phyloP scores from a whole-genome alignment of 2,888 invertebrate genomes.

The Didymodactylos carnosus region DNA sequence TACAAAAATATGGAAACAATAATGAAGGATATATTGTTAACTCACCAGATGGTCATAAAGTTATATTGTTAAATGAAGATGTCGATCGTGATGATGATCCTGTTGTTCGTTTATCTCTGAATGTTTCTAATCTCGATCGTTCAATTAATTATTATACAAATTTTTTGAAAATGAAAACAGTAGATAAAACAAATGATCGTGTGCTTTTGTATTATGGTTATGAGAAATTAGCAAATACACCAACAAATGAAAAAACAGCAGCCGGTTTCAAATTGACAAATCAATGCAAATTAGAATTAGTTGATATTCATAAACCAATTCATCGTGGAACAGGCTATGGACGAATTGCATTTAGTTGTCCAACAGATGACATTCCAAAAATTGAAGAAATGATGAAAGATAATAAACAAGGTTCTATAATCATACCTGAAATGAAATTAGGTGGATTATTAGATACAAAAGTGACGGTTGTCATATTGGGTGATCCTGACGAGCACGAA shows the following conservation, averaged over 20 bases:
- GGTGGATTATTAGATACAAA: slow-evolving; percentile 40
- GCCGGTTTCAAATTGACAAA: neutral
- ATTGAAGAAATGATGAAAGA: slow-evolving; percentile 44
- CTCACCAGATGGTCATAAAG: slow-evolving; percentile 68
- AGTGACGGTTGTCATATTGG: slow-evolving; percentile 79
- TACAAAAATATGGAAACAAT: neutral
- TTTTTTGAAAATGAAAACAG: neutral
- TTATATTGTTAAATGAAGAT: slow-evolving; percentile 51
- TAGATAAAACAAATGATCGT: slow-evolving; percentile 37
- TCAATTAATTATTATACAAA: slow-evolving; percentile 1
- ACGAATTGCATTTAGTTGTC: slow-evolving; percentile 77
- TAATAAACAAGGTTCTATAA: slow-evolving; percentile 47
- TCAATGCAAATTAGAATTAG: neutral
- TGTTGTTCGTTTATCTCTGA: neutral
- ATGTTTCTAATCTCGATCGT: slow-evolving; percentile 2
- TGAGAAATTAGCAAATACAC: neutral
- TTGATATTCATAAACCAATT: slow-evolving; percentile 32
- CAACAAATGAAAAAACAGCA: neutral
- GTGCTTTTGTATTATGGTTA: neutral
- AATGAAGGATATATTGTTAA: neutral
- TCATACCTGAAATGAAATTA: slow-evolving; percentile 70
- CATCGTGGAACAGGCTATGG: slow-evolving; percentile 76
- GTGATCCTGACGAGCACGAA: slow-evolving; percentile 52
- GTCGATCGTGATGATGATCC: slow-evolving; percentile 6
- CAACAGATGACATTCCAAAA: slow-evolving; percentile 35